phyloP scores from a whole-genome alignment of 2,113 vertebrate genomes.

The Todiramphus chloris region DNA sequence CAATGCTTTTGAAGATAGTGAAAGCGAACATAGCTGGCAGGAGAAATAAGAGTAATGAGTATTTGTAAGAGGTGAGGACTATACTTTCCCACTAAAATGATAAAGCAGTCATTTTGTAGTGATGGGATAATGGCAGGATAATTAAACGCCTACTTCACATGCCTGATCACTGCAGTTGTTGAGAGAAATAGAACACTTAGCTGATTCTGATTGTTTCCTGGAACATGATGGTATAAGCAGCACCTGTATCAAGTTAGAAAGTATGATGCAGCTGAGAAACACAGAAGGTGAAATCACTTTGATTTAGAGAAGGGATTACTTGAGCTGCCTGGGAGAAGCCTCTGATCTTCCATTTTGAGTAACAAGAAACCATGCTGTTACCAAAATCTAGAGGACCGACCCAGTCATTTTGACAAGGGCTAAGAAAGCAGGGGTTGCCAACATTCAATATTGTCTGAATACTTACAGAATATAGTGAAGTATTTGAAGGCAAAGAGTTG shows the following conservation, averaged over 20 bases:
- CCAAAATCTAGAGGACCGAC: neutral
- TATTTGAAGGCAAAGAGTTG: neutral
- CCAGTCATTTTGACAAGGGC: neutral
- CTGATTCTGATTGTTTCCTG: neutral
- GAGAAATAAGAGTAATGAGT: neutral
- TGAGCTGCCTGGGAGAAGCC: neutral
- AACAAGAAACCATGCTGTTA: neutral
- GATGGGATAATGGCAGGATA: conserved; percentile 13
- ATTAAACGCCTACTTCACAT: conserved; percentile 14
- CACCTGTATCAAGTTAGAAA: neutral
- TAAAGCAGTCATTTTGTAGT: neutral
- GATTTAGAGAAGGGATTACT: neutral
- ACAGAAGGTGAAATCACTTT: neutral
- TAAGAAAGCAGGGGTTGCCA: neutral
- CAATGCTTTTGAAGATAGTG: neutral
- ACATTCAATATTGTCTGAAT: neutral
- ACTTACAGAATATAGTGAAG: neutral
- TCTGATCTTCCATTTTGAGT: neutral
- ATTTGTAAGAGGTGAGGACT: neutral
- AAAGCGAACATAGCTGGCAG: neutral
- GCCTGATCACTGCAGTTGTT: neutral
- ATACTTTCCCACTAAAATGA: neutral
- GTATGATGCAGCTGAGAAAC: neutral
- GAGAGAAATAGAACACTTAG: neutral
- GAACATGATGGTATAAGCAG: neutral